phyloP scores from a whole-genome alignment of 2,797 vertebrate genomes.

The Parambassis ranga region DNA sequence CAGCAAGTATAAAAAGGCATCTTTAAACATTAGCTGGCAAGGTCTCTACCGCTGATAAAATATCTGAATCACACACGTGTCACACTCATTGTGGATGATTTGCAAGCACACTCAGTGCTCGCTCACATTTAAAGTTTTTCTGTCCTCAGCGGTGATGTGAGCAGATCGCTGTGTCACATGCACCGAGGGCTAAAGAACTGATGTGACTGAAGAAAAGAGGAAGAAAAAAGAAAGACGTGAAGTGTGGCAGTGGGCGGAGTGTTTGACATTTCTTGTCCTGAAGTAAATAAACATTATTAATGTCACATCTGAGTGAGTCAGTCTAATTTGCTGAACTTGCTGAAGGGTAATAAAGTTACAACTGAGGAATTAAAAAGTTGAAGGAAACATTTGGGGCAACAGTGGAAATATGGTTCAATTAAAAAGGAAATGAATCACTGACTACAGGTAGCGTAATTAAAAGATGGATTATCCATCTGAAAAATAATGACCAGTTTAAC shows the following conservation, averaged over 20 bases:
- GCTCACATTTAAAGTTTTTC: background rate
- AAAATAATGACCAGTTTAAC: too few species aligned
- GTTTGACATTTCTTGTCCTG: slow-evolving; percentile 16
- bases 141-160: slow-evolving; percentile 17
- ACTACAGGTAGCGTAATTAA: too few species aligned
- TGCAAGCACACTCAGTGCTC: background rate
- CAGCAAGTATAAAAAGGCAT: too few species aligned
- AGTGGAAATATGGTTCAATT: too few species aligned
- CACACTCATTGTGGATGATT: slow-evolving; percentile 28
- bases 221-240: background rate
- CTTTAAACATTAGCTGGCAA: background rate
- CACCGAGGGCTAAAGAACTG: slow-evolving; percentile 3
- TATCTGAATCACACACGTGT: slow-evolving; percentile 8
- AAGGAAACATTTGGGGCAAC: background rate
- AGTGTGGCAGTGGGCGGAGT: background rate
- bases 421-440: too few species aligned
- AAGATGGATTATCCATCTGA: too few species aligned
- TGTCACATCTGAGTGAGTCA: slow-evolving; percentile 12
- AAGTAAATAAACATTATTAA: slow-evolving; percentile 27
- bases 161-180: slow-evolving; percentile 22
- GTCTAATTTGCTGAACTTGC: background rate
- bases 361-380: background rate
- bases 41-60: background rate
- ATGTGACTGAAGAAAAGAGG: slow-evolving; percentile 2
- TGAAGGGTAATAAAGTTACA: slow-evolving; percentile 7